Evolutionary conservation across 2,797 vertebrate species (phyloP), one percentile per base, ranked within the genome.

Genomic region (Dermochelys coriacea): DNA sequence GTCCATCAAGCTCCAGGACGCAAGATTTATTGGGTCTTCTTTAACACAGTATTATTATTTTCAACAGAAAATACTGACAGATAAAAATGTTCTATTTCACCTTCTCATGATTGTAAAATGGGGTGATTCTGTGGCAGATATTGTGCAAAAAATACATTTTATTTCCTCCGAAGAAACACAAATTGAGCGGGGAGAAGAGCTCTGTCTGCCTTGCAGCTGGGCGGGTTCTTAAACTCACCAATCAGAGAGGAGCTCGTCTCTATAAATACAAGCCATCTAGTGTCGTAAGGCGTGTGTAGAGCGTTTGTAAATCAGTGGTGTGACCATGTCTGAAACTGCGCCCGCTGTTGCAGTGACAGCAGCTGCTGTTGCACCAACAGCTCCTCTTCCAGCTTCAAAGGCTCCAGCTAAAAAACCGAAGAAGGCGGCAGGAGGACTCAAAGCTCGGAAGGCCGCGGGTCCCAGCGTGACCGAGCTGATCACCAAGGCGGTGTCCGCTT

Each of bases 401-500:
- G 1, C 81, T 0, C 96, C 94, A 0, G 94, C 91, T 0, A 97
- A 97, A 80, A 97, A 97, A 12, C 37, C 57, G 0, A 98, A 97
- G 14, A 97, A 97, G 6, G 34, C 93, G 0, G 85, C 90, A 10
- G 4, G 47, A 14, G 31, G 45, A 14, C 2, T 90, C 11, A 87
- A 84, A 1, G 96, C 91, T 6, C 97, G 98, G 19, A 98, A 98
- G 91, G 93, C 96, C 0, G 89, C 97, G 0, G 98, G 98, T 0
- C 98, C 98, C 4, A 97, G 98, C 19, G 98, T 98, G 78, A 98
- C 97, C 12, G 98, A 98, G 95, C 95, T 98, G 29, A 98, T 98
- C 87, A 98, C 98, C 31, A 97, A 98, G 82, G 98, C 98, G 0
- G 97, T 98, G 16, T 95, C 97, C 0, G 97, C 97, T 1, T 98